Base-by-base conservation (phyloP, 2,888 invertebrate genomes). In the Amphimallon solstitiale region DNA sequence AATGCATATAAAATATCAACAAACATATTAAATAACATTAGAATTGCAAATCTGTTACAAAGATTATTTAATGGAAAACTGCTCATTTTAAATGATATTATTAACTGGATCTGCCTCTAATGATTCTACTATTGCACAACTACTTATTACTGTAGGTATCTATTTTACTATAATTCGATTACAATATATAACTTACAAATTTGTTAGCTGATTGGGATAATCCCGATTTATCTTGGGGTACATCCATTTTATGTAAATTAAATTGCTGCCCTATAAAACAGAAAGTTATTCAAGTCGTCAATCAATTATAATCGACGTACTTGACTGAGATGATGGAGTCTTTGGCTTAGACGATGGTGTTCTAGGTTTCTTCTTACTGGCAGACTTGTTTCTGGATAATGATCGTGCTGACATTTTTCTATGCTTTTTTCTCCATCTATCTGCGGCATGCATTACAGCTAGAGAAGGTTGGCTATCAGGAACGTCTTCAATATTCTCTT, bases 341-440 rank as follows among this genome's bases (percentile, higher is more conserved):
- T 40, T 65, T 1, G 43, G 37, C 10, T 65, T 62, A 7, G 48
- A 35, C 10, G 23, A 17, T 19, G 62, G 35, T 14, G 66, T 43
- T 9, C 21, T 23, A 10, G 35, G 61, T 15, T 45, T 64, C 10
- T 49, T 35, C 14, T 34, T 40, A 15, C 52, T 46, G 45, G 66
- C 61, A 6, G 65, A 66, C 43, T 65, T 70, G n/a, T 52, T 68
- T 59, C 64, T 74, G 1, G 75, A 69, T 48, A 76, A 73, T n/a
- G 76, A 73, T 48, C 70, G 72, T 29, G 78, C 76, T 1, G 78
- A 79, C 73, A 77, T 73, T 71, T 78, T 80, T 60, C 75, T 75
- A 38, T 81, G 80, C 65, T 76, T 80, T 56, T 76, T 76, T 35
- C 78, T 76, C 82, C 82, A 83, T 66, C 78, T 76, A 4, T 79